Evolutionary conservation across 2,797 vertebrate species (phyloP).

Genomic region (Channa striata): DNA sequence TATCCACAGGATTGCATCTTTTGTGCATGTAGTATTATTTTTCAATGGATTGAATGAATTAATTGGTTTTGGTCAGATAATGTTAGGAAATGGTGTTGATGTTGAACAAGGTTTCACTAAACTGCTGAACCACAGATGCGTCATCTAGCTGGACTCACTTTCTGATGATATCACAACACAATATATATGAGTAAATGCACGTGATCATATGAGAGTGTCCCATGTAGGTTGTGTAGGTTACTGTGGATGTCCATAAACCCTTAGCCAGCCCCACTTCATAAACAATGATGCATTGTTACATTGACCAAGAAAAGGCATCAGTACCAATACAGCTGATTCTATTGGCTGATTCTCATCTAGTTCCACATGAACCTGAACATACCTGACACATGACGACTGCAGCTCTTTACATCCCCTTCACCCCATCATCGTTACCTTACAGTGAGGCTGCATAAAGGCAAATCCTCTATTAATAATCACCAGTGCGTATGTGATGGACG

Average conservation of each 20-base stretch:
- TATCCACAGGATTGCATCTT: too few species aligned
- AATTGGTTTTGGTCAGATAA: too few species aligned
- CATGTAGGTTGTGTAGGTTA: too few species aligned
- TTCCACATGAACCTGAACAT: constrained; percentile 40
- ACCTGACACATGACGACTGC: constrained; percentile 28
- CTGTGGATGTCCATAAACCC: too few species aligned
- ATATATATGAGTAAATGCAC: too few species aligned
- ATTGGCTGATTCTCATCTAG: neutral
- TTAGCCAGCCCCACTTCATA: constrained; percentile 22
- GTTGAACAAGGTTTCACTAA: too few species aligned
- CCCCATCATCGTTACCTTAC: constrained; percentile 27
- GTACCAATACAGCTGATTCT: constrained; percentile 36
- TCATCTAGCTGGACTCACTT: too few species aligned
- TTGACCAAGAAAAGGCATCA: neutral
- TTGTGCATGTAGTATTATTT: neutral
- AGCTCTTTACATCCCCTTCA: constrained; percentile 1
- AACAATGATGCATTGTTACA: constrained; percentile 41
- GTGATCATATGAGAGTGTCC: too few species aligned
- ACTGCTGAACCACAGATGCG: too few species aligned
- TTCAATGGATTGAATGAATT: too few species aligned
- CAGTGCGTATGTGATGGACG: constrained; percentile 36
- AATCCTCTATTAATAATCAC: constrained; percentile 62
- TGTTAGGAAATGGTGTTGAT: too few species aligned
- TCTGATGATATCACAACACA: too few species aligned
- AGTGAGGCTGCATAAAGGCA: constrained; percentile 44